phyloP scores from a whole-genome alignment of 2,113 vertebrate species.

The Bujurquina vittata region DNA sequence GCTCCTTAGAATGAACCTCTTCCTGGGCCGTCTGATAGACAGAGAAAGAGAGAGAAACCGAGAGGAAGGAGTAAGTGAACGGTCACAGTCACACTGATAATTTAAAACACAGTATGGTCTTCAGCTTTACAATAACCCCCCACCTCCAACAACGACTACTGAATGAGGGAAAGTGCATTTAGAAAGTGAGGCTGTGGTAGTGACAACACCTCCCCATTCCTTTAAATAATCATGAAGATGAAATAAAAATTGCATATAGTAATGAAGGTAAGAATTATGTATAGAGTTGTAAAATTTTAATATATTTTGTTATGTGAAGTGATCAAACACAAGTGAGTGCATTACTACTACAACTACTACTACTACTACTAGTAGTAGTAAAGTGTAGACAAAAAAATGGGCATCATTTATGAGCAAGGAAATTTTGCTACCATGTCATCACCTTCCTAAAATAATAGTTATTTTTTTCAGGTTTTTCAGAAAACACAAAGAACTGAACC shows the following conservation, averaged over 20 bases:
- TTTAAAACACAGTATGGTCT: rapidly evolving
- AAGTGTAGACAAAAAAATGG: not conserved
- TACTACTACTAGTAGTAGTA: not conserved
- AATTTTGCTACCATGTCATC: not conserved
- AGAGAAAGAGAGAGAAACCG: not conserved
- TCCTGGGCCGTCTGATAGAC: conserved; percentile 90
- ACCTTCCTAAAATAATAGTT: too few species aligned
- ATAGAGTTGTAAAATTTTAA: too few species aligned
- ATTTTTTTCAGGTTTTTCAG: too few species aligned
- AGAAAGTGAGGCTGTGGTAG: not conserved
- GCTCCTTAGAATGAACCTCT: conserved; percentile 93
- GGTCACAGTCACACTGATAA: not conserved
- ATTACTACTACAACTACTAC: too few species aligned
- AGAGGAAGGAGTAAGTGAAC: not conserved
- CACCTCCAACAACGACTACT: rapidly evolving
- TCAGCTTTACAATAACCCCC: not conserved
- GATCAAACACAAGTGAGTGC: too few species aligned
- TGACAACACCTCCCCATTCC: not conserved
- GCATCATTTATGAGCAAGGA: not conserved
- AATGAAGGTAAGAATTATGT: too few species aligned
- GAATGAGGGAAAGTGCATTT: not conserved
- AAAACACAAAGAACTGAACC: too few species aligned
- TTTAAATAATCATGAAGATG: too few species aligned
- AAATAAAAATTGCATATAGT: too few species aligned
- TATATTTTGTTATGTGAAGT: too few species aligned